phyloP scores from a whole-genome alignment of 2,888 invertebrate genomes.

The Himalopsyche kuldschensis region DNA sequence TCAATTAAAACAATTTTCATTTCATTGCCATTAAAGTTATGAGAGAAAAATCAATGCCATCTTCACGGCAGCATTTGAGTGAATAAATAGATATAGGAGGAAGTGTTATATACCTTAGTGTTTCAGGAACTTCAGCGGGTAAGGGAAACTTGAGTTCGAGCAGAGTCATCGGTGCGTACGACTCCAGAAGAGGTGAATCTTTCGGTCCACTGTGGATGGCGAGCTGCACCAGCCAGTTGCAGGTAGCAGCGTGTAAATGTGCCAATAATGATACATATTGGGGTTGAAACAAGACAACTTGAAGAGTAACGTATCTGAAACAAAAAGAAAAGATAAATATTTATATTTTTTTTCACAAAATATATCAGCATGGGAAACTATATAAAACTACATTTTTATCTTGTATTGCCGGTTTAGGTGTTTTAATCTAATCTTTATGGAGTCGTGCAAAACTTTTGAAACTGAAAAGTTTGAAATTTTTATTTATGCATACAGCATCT shows the following conservation, averaged over 20 bases:
- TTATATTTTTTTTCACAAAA: no score
- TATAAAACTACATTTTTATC: no score
- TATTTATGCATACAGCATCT: no score
- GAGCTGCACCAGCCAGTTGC: slow-evolving; percentile 85
- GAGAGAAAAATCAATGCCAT: no score
- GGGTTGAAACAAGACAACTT: slow-evolving; percentile 77
- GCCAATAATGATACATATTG: slow-evolving; percentile 70
- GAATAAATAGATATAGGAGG: background rate
- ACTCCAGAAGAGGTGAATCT: slow-evolving; percentile 45
- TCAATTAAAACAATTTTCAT: no score
- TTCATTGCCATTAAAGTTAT: no score
- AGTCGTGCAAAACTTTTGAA: no score
- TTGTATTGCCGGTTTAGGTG: no score
- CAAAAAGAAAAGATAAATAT: background rate
- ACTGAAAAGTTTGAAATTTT: no score
- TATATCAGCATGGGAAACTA: background rate
- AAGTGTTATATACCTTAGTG: slow-evolving; percentile 59
- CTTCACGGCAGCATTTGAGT: no score
- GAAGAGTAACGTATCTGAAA: slow-evolving; percentile 69
- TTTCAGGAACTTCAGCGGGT: slow-evolving; percentile 65
- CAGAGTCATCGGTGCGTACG: slow-evolving; percentile 65
- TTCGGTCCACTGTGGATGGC: slow-evolving; percentile 58
- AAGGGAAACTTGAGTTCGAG: slow-evolving; percentile 65
- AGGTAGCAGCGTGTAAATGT: slow-evolving; percentile 78
- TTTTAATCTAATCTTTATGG: no score